Evolutionary conservation across 1,140 invertebrate species (phyloP), one percentile per base, ranked within the genome.

Genomic region (Dermatophagoides farinae): DNA sequence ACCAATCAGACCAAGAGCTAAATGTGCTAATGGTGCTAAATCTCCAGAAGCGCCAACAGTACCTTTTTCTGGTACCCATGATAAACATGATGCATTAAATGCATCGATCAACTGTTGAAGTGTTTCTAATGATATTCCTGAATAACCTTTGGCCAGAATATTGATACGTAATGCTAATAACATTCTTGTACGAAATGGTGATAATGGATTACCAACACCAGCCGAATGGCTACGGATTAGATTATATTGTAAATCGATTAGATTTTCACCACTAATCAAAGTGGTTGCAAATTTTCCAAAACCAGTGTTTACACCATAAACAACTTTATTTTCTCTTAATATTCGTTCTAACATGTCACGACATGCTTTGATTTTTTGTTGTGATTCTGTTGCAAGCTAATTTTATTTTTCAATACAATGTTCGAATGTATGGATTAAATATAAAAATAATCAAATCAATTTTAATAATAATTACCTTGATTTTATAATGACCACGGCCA

Each of bases 261-360:
- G 70, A 65, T 83, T 78, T 52, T 80, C 76, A 18, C 71, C 71
- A 20, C 70, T 67, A 57, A 84, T 82, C 9, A 75, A 71, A 1
- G 76, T 79, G 8, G 74, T 73, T 0, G 82, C 79, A 74, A 84
- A 84, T 63, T 82, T 83, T 57, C 82, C 82, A 70, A 85, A 83
- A 39, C 83, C 82, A n/a, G 82, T 85, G 6, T 81, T 85, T 40
- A 84, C 79, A 20, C 82, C 83, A 70, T 84, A 84, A 8, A 81
- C 81, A 61, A 80, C 79, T 75, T 78, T 76, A 61, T 81, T 79
- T 65, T 79, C 78, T 62, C 71, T 69, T 20, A 82, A 66, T 62
- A 82, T 78, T 52, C 76, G 73, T 58, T 82, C 80, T n/a, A 82
- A 71, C 20, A 82, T 63, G 5, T 72, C 68, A 64, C 80, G 68